Evolutionary conservation across 2,888 invertebrate genomes (phyloP), one percentile per base, ranked within the genome.

Genomic region (Catotricha subobsoleta): DNA sequence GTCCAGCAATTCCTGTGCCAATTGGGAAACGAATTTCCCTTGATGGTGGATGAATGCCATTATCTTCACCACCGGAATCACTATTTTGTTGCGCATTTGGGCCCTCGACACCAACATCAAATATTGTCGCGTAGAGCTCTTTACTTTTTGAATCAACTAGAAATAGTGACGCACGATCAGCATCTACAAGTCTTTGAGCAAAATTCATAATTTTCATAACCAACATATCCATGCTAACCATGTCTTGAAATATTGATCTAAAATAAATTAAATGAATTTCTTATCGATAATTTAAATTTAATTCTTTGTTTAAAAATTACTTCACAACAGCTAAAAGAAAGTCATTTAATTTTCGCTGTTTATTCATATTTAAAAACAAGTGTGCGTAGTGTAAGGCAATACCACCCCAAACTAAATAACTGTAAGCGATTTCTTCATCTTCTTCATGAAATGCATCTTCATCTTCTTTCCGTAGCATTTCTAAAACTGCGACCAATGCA

Each of bases 191-290:
- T 33, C 73, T 69, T 56, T 84, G 83, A 1, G 83, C 84, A 54
- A 79, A 83, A 55, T 81, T 80, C 72, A 87, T 75, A 44, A 87
- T 80, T 55, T 81, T 80, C 57, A 80, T 76, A 25, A 87, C 82
- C 1, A 87, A 68, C 43, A 73, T 71, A 50, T 86, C 83, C 67
- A 86, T 76, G 48, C 80, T 81, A 36, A 81, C 76, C 72, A 87
- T 86, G 53, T 87, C 83, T 65, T 86, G 83, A 54, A 88, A 87
- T 54, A 87, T 82, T 8, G 80, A 80, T 57, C 84, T 84, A 29
- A 28, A 64, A 60, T 43, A 44, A 46, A 35, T 38, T 6, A 29
- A 13, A 29, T 25, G 10, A 25, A 7, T 25, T 8, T 8, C 25
- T 25, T 25, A 25, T 25, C 7, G 7, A 8, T 7, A 25, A 25